phyloP scores from a whole-genome alignment of 2,888 invertebrate species.

The Torymus texanus region DNA sequence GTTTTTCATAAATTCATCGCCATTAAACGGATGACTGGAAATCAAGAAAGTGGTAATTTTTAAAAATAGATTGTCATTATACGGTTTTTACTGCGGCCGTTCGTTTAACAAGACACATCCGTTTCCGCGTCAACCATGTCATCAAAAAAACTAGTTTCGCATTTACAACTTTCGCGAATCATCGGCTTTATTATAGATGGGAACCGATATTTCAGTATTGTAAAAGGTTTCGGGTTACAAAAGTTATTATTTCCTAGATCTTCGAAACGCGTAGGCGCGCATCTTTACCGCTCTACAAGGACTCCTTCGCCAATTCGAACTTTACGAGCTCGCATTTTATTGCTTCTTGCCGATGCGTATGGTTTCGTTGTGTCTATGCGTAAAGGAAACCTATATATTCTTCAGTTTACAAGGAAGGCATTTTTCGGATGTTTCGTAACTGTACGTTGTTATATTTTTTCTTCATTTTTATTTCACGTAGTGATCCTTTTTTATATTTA shows the following conservation, averaged over 20 bases:
- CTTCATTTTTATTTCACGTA: too few species aligned
- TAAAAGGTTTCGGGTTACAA: slow-evolving; percentile 11
- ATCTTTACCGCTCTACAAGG: slow-evolving; percentile 12
- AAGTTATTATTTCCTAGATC: slow-evolving; percentile 22
- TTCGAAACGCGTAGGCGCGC: slow-evolving; percentile 19
- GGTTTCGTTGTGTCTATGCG: not conserved
- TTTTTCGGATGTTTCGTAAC: too few species aligned
- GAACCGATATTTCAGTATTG: slow-evolving; percentile 13
- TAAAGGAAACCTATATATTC: slow-evolving; percentile 26
- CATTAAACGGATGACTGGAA: too few species aligned
- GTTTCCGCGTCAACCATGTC: not conserved
- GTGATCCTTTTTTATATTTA: too few species aligned
- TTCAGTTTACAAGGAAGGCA: too few species aligned
- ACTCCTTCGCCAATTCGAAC: slow-evolving; percentile 33
- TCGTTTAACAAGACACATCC: not conserved
- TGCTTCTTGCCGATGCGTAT: slow-evolving; percentile 3
- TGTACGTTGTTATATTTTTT: too few species aligned
- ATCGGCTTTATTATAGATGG: slow-evolving; percentile 27
- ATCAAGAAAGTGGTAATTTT: too few species aligned
- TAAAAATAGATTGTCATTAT: too few species aligned
- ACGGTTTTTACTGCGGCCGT: too few species aligned
- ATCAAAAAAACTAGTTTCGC: slow-evolving; percentile 3
- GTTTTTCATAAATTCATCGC: too few species aligned
- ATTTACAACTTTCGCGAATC: slow-evolving; percentile 30
- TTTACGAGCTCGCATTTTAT: slow-evolving; percentile 40